phyloP scores from a whole-genome alignment of 2,797 vertebrate species.

The Gambelia wislizenii region DNA sequence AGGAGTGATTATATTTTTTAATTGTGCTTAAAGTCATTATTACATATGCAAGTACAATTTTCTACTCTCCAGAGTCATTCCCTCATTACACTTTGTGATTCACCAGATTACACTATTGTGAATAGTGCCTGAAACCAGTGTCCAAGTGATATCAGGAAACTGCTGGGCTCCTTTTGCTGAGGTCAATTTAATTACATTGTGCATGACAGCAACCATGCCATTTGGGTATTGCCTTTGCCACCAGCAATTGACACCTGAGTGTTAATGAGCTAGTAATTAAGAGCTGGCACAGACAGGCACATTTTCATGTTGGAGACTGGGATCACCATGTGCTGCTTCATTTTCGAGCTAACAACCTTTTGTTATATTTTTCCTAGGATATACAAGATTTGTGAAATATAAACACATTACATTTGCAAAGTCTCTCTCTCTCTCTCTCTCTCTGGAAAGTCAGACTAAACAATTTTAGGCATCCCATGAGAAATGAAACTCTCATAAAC shows the following conservation, averaged over 20 bases:
- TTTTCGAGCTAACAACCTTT: conserved; percentile 74
- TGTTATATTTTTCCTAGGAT: conserved; percentile 61
- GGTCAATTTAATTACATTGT: conserved; percentile 87
- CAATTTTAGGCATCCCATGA: conserved; percentile 38
- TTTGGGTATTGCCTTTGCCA: conserved; percentile 84
- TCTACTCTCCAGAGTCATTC: conserved; percentile 62
- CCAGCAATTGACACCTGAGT: conserved; percentile 86
- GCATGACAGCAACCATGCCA: conserved; percentile 82
- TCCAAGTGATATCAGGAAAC: conserved; percentile 79
- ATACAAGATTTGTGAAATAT: conserved; percentile 47
- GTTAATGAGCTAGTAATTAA: conserved; percentile 90
- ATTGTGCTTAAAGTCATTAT: conserved; percentile 73
- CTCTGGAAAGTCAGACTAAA: conserved; percentile 29
- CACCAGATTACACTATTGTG: conserved; percentile 73
- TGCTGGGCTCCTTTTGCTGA: conserved; percentile 76
- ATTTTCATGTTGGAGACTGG: conserved; percentile 82
- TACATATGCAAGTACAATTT: conserved; percentile 72
- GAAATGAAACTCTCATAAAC: conserved; percentile 13
- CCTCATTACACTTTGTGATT: conserved; percentile 74
- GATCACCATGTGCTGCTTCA: conserved; percentile 83
- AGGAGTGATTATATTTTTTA: conserved; percentile 69
- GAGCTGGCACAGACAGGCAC: conserved; percentile 82
- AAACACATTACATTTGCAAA: conserved; percentile 52
- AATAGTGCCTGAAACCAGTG: conserved; percentile 74
- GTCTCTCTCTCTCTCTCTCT: neutral